Evolutionary conservation across 2,888 invertebrate genomes (phyloP).

Genomic region (Volucella bombylans): DNA sequence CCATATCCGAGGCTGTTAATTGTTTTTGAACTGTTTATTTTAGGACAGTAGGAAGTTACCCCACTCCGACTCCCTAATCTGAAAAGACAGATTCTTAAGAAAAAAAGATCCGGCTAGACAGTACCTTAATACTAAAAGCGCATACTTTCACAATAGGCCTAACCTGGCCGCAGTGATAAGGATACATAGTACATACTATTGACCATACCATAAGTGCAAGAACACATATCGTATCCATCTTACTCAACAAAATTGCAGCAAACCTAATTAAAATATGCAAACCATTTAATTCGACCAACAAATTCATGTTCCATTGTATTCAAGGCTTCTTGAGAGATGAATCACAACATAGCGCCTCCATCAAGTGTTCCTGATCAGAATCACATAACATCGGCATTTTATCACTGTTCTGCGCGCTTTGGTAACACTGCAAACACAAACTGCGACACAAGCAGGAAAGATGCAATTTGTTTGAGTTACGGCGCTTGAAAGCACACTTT

Average conservation of each 20-base stretch:
- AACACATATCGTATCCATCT: not conserved
- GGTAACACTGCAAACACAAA: constrained; percentile 8
- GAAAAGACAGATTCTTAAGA: too few relatives aligned
- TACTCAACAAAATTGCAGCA: not conserved
- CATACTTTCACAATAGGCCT: too few relatives aligned
- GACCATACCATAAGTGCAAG: too few relatives aligned
- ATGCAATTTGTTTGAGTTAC: constrained; percentile 83
- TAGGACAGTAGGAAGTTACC: too few relatives aligned
- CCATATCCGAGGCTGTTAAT: too few relatives aligned
- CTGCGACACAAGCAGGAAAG: constrained; percentile 33
- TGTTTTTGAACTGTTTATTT: too few relatives aligned
- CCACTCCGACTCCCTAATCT: too few relatives aligned
- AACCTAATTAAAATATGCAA: not conserved
- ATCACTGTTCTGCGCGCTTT: constrained; percentile 31
- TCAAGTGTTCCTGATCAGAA: constrained; percentile 45
- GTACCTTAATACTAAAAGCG: too few relatives aligned
- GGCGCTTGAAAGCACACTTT: constrained; percentile 83
- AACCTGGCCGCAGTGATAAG: too few relatives aligned
- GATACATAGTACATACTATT: too few relatives aligned
- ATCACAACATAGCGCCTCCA: constrained; percentile 36
- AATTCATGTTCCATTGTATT: not conserved
- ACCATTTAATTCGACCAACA: not conserved
- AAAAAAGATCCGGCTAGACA: too few relatives aligned
- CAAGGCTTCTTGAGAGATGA: not conserved
- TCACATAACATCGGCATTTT: constrained; percentile 55